Evolutionary conservation across 2,888 invertebrate genomes (phyloP).

Genomic region (Octodonta nipae): DNA sequence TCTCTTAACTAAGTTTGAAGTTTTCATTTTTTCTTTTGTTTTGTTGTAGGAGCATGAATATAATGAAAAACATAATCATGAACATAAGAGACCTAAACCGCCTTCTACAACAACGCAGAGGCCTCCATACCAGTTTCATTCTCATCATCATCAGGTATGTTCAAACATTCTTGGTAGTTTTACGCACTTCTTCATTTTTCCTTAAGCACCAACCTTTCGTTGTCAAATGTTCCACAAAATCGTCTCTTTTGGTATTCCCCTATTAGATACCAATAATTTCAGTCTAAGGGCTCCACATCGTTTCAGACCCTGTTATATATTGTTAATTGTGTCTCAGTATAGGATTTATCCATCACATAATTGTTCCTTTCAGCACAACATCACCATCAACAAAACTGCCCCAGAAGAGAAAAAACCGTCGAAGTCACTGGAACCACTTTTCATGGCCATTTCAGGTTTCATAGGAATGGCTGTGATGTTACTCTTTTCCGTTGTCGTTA

Average conservation of each 20-base stretch:
- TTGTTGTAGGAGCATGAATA: not conserved
- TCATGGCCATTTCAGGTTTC: conserved; percentile 45
- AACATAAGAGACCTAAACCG: no score
- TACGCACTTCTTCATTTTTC: no score
- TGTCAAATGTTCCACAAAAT: no score
- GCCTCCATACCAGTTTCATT: conserved; percentile 24
- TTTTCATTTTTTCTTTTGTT: not conserved
- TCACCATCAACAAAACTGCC: conserved; percentile 23
- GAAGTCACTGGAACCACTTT: conserved; percentile 39
- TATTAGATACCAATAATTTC: no score
- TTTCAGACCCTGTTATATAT: no score
- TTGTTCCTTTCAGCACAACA: conserved; percentile 31
- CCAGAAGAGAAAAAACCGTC: conserved; percentile 27
- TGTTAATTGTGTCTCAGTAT: no score
- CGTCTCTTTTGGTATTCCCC: no score
- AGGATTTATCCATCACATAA: not conserved
- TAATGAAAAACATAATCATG: no score
- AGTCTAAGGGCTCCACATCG: no score
- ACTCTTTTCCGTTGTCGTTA: conserved; percentile 36
- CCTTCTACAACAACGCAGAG: conserved; percentile 17
- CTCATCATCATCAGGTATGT: conserved; percentile 29
- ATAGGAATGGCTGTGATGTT: conserved; percentile 43
- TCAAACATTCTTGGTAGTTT: no score
- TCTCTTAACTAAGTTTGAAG: no score
- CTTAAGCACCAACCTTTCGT: no score